Conservation (phyloP, 2,113 vertebrate species). For the Notechis scutatus region DNA sequence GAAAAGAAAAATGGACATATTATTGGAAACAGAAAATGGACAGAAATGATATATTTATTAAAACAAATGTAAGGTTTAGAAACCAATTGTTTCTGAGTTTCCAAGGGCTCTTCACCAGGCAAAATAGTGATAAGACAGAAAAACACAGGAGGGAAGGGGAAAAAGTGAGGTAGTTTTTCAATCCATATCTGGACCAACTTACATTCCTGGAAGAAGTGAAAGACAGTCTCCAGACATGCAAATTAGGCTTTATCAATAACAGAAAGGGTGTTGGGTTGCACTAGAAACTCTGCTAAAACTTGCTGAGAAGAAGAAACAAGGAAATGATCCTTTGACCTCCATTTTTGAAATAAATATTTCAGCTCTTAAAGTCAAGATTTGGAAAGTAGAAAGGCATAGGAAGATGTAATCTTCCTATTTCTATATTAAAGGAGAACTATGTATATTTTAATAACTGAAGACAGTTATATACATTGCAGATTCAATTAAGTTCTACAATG, state of each 20-base stretch:
- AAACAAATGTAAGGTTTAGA: neutral
- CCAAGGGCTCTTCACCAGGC: neutral
- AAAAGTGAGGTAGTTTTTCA: neutral
- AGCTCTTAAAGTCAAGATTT: neutral
- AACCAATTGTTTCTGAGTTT: neutral
- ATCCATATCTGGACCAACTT: neutral
- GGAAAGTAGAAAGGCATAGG: neutral
- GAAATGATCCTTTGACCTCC: neutral
- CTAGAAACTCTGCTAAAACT: neutral
- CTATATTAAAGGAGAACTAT: neutral
- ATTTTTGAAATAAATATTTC: neutral
- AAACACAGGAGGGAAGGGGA: neutral
- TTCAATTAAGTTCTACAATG: neutral
- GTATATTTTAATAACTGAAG: neutral
- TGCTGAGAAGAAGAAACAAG: neutral
- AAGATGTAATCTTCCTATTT: neutral
- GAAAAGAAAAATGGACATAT: neutral
- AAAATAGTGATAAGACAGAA: neutral
- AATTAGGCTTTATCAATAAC: neutral
- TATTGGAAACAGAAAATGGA: neutral
- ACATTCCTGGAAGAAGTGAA: neutral
- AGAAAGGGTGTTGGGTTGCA: neutral
- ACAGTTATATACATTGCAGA: neutral
- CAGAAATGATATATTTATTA: neutral
- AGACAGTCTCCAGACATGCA: neutral